phyloP scores from a whole-genome alignment of 1,140 invertebrate genomes.

The Drosophila bocki region DNA sequence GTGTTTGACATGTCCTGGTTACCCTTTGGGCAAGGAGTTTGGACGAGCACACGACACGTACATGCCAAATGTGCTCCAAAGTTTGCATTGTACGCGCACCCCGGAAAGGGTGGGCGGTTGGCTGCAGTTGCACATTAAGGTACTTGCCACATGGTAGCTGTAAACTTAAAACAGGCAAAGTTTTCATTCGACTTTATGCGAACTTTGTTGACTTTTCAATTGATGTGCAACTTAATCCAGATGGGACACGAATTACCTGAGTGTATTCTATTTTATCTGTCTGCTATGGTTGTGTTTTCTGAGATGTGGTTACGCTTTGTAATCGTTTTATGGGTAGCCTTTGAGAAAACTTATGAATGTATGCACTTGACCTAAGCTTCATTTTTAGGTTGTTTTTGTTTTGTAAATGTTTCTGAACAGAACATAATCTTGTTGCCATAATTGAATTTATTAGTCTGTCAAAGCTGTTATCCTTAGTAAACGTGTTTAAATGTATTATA shows the following conservation, averaged over 20 bases:
- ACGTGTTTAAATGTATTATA: background rate
- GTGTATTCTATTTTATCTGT: constrained; percentile 9
- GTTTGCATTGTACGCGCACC: constrained; percentile 25
- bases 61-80: constrained; percentile 27
- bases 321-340: background rate
- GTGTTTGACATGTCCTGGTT: constrained; percentile 49
- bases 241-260: constrained; percentile 13
- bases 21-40: constrained; percentile 17
- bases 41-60: background rate
- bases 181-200: constrained; percentile 5
- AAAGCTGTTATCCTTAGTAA: background rate
- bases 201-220: constrained; percentile 49
- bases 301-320: background rate
- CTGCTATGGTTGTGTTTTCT: background rate
- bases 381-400: background rate
- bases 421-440: background rate
- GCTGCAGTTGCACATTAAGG: background rate
- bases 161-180: constrained; percentile 31
- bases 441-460: background rate
- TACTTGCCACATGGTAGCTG: constrained; percentile 13
- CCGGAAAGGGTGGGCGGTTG: background rate
- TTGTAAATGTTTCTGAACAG: background rate
- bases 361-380: background rate
- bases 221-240: constrained; percentile 39
- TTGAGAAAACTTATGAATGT: no score